Evolutionary conservation across 2,113 vertebrate species (phyloP).

Genomic region (Hippocampus comes): DNA sequence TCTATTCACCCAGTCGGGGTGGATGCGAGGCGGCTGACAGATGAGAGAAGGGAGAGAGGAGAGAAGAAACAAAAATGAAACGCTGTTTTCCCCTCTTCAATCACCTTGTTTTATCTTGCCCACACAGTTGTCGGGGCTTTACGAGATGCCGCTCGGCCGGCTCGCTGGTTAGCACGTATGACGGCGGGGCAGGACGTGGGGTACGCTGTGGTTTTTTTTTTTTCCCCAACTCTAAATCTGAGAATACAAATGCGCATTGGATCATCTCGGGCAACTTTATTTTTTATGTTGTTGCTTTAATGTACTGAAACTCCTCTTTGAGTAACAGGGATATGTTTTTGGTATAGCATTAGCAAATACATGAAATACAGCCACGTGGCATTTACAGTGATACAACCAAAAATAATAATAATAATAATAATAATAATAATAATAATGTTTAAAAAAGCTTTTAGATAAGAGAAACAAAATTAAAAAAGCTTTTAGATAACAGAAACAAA

Average conservation of each 20-base stretch:
- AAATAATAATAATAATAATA: neutral
- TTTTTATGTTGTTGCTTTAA: neutral
- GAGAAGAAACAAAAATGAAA: conserved; percentile 42
- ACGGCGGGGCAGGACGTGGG: conserved; percentile 27
- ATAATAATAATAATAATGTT: neutral
- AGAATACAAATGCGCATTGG: neutral
- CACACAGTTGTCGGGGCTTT: conserved; percentile 61
- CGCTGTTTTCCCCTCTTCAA: conserved; percentile 63
- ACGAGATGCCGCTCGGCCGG: conserved; percentile 52
- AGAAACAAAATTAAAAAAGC: neutral
- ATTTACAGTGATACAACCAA: neutral
- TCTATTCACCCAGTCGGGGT: conserved; percentile 74
- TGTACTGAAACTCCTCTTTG: neutral
- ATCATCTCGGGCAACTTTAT: neutral
- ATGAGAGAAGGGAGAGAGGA: conserved; percentile 47
- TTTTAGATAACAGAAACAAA: neutral
- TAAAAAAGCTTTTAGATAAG: neutral
- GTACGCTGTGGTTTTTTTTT: neutral
- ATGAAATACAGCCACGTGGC: neutral
- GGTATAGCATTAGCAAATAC: neutral
- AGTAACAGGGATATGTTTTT: neutral
- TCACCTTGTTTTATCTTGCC: conserved; percentile 62
- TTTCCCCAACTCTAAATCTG: neutral
- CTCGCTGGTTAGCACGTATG: conserved; percentile 46
- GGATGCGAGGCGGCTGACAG: conserved; percentile 43